Conservation (phyloP, 2,797 vertebrate genomes). For the Brachyrhaphis roseni region DNA sequence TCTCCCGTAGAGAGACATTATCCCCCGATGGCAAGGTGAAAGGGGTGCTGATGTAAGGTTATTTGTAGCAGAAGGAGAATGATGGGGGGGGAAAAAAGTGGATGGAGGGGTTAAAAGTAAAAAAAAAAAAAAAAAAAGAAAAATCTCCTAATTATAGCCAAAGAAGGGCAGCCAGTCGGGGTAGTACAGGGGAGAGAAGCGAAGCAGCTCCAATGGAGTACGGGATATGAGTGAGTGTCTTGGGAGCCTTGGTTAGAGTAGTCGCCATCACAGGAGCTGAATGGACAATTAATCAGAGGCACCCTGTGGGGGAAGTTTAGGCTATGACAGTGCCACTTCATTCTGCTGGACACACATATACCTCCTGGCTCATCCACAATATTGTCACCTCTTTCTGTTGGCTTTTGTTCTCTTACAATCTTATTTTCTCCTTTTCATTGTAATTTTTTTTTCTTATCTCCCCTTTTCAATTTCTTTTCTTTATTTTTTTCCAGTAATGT, state of each 20-base stretch:
- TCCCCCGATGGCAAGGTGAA: slow-evolving; percentile 84
- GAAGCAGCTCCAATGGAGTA: slow-evolving; percentile 56
- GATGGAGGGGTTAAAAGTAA: slow-evolving; percentile 22
- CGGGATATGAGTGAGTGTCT: slow-evolving; percentile 73
- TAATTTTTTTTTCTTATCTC: slow-evolving; percentile 27
- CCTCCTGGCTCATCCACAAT: slow-evolving; percentile 45
- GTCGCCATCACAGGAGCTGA: slow-evolving; percentile 77
- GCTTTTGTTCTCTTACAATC: slow-evolving; percentile 20
- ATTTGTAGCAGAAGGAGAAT: slow-evolving; percentile 64
- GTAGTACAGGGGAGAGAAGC: slow-evolving; percentile 35
- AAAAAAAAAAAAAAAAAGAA: slow-evolving; percentile 15
- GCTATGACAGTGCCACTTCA: slow-evolving; percentile 79
- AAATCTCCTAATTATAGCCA: slow-evolving; percentile 73
- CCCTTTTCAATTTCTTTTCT: neutral
- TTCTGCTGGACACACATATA: slow-evolving; percentile 66
- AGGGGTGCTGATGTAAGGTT: slow-evolving; percentile 78
- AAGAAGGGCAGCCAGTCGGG: slow-evolving; percentile 57
- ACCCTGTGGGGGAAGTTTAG: slow-evolving; percentile 72
- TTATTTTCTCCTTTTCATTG: slow-evolving; percentile 29
- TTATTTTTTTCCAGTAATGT: neutral
- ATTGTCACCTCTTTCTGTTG: slow-evolving; percentile 38
- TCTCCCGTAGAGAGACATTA: slow-evolving; percentile 74
- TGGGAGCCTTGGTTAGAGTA: slow-evolving; percentile 78
- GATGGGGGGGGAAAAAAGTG: slow-evolving; percentile 9
- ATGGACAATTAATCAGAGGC: slow-evolving; percentile 83